Conservation (phyloP, 2,797 vertebrate genomes). For the Knipowitschia caucasica region DNA sequence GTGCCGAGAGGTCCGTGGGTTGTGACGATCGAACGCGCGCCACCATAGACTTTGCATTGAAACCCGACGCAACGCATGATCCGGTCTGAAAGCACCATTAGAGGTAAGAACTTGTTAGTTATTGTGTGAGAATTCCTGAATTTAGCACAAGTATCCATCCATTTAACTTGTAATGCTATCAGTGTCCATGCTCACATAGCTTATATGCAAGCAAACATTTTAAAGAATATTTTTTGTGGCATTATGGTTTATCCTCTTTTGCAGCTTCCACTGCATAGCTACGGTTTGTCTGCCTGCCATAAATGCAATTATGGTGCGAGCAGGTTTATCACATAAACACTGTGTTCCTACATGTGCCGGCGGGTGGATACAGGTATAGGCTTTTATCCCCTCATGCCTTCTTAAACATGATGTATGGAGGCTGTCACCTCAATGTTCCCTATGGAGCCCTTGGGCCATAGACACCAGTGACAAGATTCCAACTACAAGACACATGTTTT, state of each 20-base stretch:
- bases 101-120: too few relatives aligned
- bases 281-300: not conserved
- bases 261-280: not conserved
- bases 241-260: not conserved
- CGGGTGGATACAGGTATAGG: not conserved
- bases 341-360: not conserved
- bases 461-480: not conserved
- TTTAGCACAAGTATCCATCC: too few relatives aligned
- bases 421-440: constrained; percentile 43
- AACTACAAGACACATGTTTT: not conserved
- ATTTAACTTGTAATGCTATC: too few relatives aligned
- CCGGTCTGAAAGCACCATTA: too few relatives aligned
- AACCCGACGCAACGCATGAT: too few relatives aligned
- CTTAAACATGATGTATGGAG: constrained; percentile 52
- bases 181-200: too few relatives aligned
- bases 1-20: too few relatives aligned
- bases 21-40: too few relatives aligned
- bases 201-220: not conserved
- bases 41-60: too few relatives aligned
- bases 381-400: constrained; percentile 36
- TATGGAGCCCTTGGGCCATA: constrained; percentile 30
- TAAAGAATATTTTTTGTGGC: not conserved
- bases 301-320: not conserved
- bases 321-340: constrained; percentile 5
- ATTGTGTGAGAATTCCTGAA: too few relatives aligned